phyloP scores from a whole-genome alignment of 2,888 invertebrate species.

The Amorpha juglandis region DNA sequence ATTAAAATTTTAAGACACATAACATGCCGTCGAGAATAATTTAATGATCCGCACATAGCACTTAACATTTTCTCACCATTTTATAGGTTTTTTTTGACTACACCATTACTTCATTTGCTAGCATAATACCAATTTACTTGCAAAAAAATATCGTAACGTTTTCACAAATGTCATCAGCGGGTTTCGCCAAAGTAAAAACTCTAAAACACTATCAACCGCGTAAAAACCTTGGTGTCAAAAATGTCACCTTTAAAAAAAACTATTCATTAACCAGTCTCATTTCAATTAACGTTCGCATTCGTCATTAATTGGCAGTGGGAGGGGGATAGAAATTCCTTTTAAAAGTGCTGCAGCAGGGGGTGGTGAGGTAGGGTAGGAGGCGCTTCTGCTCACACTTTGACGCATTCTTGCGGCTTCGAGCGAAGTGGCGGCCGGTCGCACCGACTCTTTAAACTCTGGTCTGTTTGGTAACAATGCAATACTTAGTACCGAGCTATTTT shows the following conservation, averaged over 20 bases:
- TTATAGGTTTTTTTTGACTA: too few species aligned
- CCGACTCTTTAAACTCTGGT: conserved; percentile 34
- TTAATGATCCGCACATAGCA: too few species aligned
- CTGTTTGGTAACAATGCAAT: conserved; percentile 6
- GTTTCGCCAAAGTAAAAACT: not conserved
- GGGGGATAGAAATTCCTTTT: conserved; percentile 54
- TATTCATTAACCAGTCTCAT: conserved; percentile 28
- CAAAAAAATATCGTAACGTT: not conserved
- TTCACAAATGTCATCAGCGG: not conserved
- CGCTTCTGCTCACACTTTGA: conserved; percentile 73
- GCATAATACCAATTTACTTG: too few species aligned
- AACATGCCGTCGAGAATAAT: too few species aligned
- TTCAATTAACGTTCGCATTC: conserved; percentile 30
- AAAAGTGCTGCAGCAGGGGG: conserved; percentile 48
- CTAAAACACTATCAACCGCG: not conserved
- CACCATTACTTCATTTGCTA: too few species aligned
- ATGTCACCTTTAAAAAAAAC: conserved; percentile 27
- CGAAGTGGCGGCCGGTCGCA: conserved; percentile 51
- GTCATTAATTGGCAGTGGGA: conserved; percentile 40
- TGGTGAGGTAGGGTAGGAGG: conserved; percentile 46
- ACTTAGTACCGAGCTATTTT: not conserved
- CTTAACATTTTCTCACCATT: too few species aligned
- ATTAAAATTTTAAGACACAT: too few species aligned
- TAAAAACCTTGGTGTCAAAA: conserved; percentile 22
- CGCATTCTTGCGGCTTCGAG: conserved; percentile 79